Percentiles rank a stretch among this genome's conserved stretches.
Evolutionary conservation across 2,888 invertebrate species (phyloP).

Genomic region (Oeneis ivallda): DNA sequence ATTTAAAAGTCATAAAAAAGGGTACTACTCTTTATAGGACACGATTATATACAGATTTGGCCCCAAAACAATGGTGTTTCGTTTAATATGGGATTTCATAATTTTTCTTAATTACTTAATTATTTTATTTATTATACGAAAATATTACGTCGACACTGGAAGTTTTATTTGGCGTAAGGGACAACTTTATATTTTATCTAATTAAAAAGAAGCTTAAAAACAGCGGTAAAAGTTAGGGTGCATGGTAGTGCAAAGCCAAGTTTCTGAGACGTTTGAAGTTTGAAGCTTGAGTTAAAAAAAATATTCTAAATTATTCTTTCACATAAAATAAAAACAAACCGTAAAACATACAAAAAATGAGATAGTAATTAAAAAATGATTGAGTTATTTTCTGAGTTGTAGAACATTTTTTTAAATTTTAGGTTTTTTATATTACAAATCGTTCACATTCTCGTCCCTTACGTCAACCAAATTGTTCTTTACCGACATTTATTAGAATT

Average conservation of each 20-base stretch:
- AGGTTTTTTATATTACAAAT: background rate
- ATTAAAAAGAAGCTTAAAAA: no score
- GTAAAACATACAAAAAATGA: no score
- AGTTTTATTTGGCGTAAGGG: constrained; percentile 11
- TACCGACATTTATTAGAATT: constrained; percentile 15
- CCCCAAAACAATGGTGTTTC: constrained; percentile 61
- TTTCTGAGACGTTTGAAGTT: background rate
- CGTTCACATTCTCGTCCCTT: background rate
- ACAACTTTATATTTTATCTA: background rate
- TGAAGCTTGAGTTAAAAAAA: no score
- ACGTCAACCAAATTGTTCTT: constrained; percentile 4
- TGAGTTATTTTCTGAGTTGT: no score
- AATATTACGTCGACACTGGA: constrained; percentile 20
- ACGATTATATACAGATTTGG: constrained; percentile 58
- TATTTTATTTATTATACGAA: constrained; percentile 29
- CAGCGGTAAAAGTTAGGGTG: no score
- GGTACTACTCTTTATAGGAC: constrained; percentile 44
- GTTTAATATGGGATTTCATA: constrained; percentile 28
- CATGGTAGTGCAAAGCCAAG: background rate
- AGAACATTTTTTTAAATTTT: background rate
- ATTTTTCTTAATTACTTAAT: constrained; percentile 6
- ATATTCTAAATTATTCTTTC: no score
- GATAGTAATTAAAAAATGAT: no score
- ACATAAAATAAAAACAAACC: no score
- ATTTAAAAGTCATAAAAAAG: constrained; percentile 37